Evolutionary conservation across 1,140 invertebrate genomes (phyloP).

Genomic region (Chymomyza costata): DNA sequence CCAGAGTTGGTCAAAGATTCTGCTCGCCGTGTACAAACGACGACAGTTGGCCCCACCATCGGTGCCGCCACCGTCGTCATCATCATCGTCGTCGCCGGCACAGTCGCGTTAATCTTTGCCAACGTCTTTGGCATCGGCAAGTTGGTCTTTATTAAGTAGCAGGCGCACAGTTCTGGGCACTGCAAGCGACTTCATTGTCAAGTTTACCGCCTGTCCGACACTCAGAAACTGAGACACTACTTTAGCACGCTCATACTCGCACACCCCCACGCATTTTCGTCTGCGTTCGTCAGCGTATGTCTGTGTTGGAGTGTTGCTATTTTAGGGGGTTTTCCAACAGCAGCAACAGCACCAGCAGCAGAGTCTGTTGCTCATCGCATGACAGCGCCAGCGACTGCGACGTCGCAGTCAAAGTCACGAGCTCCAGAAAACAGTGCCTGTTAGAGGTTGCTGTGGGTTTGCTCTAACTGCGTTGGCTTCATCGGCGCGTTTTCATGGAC

Average conservation of each 20-base stretch:
- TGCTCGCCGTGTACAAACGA: background rate
- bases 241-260: background rate
- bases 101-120: no score
- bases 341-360: no score
- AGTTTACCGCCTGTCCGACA: no score
- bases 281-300: constrained; percentile 3
- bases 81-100: no score
- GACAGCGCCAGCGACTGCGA: no score
- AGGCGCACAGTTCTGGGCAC: constrained; percentile 52
- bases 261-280: constrained; percentile 33
- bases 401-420: no score
- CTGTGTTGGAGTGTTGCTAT: background rate
- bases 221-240: no score
- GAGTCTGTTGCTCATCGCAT: no score
- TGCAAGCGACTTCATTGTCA: constrained; percentile 6
- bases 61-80: no score
- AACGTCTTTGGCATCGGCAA: constrained; percentile 29
- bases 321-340: no score
- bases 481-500: background rate
- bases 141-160: constrained; percentile 69
- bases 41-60: constrained; percentile 22
- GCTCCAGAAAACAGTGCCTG: no score
- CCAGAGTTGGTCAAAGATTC: background rate
- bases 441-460: background rate
- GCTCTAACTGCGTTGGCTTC: background rate